These are phyloP conservation scores for Cepaea nemoralis DNA, from an alignment of 1,140 invertebrate genomes.

Conservation along the genomic window DNA sequence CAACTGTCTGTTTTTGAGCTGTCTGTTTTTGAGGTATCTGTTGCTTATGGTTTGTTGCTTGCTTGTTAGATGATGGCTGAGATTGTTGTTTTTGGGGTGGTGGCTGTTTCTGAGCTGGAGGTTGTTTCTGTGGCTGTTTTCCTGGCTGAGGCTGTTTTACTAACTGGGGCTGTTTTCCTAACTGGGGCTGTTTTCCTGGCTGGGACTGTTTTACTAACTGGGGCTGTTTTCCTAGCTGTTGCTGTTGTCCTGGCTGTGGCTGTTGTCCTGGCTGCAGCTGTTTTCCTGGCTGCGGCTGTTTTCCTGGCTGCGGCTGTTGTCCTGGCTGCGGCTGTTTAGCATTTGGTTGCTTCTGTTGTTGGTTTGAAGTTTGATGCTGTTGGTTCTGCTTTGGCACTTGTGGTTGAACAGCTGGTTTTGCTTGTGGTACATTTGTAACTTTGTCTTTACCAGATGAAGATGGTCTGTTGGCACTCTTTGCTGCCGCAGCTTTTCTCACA, in stretches of 20 bases:
- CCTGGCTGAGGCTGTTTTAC: not conserved
- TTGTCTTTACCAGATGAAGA: not conserved
- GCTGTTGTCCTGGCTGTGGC: not conserved
- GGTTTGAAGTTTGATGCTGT: not conserved
- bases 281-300: slow-evolving; percentile 21
- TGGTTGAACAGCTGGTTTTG: not conserved
- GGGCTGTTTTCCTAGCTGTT: slow-evolving; percentile 6
- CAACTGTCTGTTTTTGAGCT: not conserved
- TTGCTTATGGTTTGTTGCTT: not conserved
- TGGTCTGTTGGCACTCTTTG: slow-evolving; percentile 19
- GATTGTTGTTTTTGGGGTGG: not conserved
- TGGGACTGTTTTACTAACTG: slow-evolving; percentile 15
- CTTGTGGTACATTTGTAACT: not conserved
- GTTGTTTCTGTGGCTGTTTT: not conserved
- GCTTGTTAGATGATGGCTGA: not conserved
- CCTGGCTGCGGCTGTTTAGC: slow-evolving; percentile 8
- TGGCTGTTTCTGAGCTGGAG: slow-evolving; percentile 2
- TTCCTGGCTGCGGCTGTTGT: not conserved
- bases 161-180: slow-evolving; percentile 18
- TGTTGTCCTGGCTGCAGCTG: not conserved
- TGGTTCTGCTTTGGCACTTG: not conserved
- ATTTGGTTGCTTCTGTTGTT: slow-evolving; percentile 10
- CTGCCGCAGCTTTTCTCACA: not conserved
- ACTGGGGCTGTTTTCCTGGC: not conserved
- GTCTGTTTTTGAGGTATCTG: not conserved